Conservation (phyloP, 2,797 vertebrate species). For the Triplophysa yarkandensis region DNA sequence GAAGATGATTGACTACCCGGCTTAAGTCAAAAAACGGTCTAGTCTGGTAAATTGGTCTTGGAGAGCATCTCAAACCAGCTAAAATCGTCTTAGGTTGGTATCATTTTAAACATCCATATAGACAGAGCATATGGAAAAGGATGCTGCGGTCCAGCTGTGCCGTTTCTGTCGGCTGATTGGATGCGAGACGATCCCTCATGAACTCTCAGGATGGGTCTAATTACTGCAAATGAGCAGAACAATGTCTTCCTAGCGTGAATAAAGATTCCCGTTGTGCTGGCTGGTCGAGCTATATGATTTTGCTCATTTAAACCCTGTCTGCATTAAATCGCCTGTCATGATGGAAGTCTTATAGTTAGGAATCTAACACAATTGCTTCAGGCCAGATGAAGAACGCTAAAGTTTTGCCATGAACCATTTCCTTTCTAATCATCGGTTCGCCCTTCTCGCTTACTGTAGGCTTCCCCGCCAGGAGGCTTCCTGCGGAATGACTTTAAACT, state of each 20-base stretch:
- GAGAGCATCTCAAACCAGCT: no score
- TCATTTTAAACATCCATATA: background rate
- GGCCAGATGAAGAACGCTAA: constrained; percentile 21
- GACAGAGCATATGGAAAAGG: constrained; percentile 33
- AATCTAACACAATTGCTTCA: constrained; percentile 23
- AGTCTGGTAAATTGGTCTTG: background rate
- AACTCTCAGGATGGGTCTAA: constrained; percentile 89
- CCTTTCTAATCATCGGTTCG: constrained; percentile 8
- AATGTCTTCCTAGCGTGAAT: constrained; percentile 67
- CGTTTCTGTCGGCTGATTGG: constrained; percentile 22
- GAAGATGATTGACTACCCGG: background rate
- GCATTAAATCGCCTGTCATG: constrained; percentile 6
- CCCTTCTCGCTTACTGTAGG: background rate
- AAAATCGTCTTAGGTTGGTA: background rate
- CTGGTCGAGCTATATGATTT: constrained; percentile 45
- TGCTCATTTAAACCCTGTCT: constrained; percentile 6
- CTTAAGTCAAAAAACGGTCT: background rate
- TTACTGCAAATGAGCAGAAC: constrained; percentile 89
- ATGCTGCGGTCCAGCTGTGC: constrained; percentile 25
- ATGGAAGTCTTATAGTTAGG: background rate
- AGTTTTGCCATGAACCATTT: constrained; percentile 24
- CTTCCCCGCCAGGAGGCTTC: background rate
- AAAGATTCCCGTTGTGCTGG: constrained; percentile 50
- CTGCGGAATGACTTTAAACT: constrained; percentile 8
- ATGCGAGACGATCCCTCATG: constrained; percentile 77